These are phyloP conservation scores for Harmothoe impar DNA, from an alignment of 2,888 invertebrate species.

Conservation along the genomic window DNA sequence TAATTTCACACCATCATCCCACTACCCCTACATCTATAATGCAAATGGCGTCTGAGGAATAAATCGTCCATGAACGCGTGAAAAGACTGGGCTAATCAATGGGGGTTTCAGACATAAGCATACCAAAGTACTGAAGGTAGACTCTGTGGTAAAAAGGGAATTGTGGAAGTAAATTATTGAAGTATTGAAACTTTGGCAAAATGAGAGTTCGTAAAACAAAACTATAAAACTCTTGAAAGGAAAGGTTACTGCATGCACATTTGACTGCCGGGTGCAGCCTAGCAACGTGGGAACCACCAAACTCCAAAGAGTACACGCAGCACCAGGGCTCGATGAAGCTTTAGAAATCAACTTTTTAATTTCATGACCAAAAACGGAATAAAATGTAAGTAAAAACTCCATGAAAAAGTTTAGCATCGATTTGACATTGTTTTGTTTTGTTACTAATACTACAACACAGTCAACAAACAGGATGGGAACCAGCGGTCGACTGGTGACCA, in stretches of 20 bases:
- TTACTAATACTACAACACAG: not conserved
- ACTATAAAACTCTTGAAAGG: not conserved
- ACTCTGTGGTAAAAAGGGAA: too few relatives aligned
- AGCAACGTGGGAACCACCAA: not conserved
- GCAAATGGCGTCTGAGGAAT: not conserved
- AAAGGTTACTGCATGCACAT: not conserved
- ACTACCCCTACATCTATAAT: constrained; percentile 7
- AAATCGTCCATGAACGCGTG: not conserved
- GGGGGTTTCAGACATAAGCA: not conserved
- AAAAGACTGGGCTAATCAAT: not conserved
- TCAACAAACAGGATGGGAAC: not conserved
- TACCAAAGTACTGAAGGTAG: too few relatives aligned
- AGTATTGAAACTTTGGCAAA: too few relatives aligned
- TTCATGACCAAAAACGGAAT: not conserved
- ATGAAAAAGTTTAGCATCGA: not conserved
- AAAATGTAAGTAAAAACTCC: not conserved
- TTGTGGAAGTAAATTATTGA: too few relatives aligned
- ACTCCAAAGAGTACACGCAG: too few relatives aligned
- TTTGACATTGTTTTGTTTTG: not conserved
- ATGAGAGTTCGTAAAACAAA: not conserved
- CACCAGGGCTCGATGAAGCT: too few relatives aligned
- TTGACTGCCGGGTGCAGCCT: not conserved
- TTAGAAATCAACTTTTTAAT: too few relatives aligned
- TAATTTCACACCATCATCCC: not conserved
- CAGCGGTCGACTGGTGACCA: not conserved